Conservation (phyloP, 92 coral and sea anemone species). For the Porites rus region DNA sequence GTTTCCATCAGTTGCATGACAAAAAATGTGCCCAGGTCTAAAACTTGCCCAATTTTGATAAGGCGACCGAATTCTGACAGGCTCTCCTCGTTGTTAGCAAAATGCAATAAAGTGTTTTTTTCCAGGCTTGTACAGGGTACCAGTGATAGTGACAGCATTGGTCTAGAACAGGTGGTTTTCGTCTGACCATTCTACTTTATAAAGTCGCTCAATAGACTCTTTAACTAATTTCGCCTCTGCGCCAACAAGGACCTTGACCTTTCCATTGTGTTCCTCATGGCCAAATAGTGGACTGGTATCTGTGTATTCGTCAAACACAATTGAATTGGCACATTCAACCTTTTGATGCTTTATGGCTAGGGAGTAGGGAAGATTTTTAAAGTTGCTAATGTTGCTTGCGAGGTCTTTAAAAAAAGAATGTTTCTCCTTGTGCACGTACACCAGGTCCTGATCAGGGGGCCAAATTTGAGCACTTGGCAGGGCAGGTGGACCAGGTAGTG, state of each 20-base stretch:
- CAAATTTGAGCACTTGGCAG: slow-evolving; percentile 35
- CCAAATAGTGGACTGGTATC: slow-evolving; percentile 10
- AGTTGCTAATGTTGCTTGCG: slow-evolving; percentile 21
- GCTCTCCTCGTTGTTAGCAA: not conserved
- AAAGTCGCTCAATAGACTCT: not conserved
- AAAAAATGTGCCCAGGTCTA: slow-evolving; percentile 19
- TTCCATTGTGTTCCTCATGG: not conserved
- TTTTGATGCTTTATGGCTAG: slow-evolving; percentile 20
- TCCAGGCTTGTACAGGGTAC: slow-evolving; percentile 33
- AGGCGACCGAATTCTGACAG: slow-evolving; percentile 50
- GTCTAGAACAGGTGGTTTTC: not conserved
- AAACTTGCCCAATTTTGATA: slow-evolving; percentile 28
- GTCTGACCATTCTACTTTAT: not conserved
- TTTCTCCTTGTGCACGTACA: slow-evolving; percentile 60
- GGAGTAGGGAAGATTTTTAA: slow-evolving; percentile 32
- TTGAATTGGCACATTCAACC: slow-evolving; percentile 33
- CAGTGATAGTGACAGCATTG: slow-evolving; percentile 5
- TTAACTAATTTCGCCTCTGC: not conserved
- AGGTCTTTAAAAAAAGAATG: slow-evolving; percentile 55
- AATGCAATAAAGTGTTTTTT: not conserved
- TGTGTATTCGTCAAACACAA: not conserved
- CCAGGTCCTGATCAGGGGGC: slow-evolving; percentile 45
- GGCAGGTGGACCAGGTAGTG: slow-evolving; percentile 55
- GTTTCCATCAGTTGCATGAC: slow-evolving; percentile 15
- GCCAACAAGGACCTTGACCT: not conserved